Evolutionary conservation across 2,888 invertebrate genomes (phyloP), one percentile per base, ranked within the genome.

Genomic region (Eurois occulta): DNA sequence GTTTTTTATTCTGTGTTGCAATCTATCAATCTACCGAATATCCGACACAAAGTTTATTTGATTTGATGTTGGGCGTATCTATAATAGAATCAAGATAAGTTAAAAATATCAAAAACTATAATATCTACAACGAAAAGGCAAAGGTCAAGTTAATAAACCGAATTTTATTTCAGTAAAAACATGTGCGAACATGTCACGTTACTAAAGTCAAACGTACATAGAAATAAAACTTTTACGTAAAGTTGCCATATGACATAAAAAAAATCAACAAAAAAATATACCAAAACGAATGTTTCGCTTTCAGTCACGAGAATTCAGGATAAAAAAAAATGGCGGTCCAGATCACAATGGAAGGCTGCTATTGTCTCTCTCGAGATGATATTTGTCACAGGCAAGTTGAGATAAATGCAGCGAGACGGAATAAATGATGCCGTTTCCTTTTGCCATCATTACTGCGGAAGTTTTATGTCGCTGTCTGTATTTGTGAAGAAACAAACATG

Each of bases 341-440:
- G 52, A 60, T 55, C 58, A 83, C 65, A 86, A 87, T 81, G 65
- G 46, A 13, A 41, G 55, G 46, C 28, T 28, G 38, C 64, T 62
- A 87, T 87, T 85, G 86, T 85, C 64, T 85, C 75, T 64, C 32
- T 3, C 67, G 80, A 77, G 70, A 81, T 85, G 77, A 73, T 85
- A 85, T 85, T 84, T 84, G 87, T 85, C 71, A 55, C 55, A 67
- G 48, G 52, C 75, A 24, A 24, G 16, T 43, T 5, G 62, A 70
- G 46, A 73, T 73, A 72, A 85, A 85, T 75, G 75, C 86, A 77
- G 58, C 68, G 69, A 58, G 67, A 62, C 62, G 86, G 68, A 80
- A 87, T 75, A 72, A 84, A 87, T 81, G 64, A 71, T 16, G 70
- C 69, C 6, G 75, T 64, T 84, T 80, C 85, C 60, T 77, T 64